Conservation (phyloP, 2,888 invertebrate genomes). For the Sericinus montela region DNA sequence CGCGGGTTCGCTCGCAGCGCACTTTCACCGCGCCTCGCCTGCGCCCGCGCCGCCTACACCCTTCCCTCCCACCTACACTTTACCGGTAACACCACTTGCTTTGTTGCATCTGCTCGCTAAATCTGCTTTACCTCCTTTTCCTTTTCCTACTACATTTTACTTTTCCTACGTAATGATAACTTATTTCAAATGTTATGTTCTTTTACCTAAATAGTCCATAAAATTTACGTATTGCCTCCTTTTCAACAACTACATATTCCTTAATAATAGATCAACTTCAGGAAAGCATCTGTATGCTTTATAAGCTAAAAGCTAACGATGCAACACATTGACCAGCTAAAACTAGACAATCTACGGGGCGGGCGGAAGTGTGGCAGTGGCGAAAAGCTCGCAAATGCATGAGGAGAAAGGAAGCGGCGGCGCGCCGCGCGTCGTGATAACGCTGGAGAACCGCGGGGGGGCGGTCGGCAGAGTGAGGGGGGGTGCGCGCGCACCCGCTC, state of each 20-base stretch:
- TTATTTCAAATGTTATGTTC: too few relatives aligned
- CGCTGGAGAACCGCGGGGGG: slow-evolving; percentile 55
- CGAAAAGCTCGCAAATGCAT: slow-evolving; percentile 77
- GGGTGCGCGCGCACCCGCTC: slow-evolving; percentile 67
- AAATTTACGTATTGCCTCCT: too few relatives aligned
- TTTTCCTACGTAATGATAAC: too few relatives aligned
- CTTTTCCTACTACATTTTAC: too few relatives aligned
- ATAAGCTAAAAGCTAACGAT: slow-evolving; percentile 36
- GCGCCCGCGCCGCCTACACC: slow-evolving; percentile 44
- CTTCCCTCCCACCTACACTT: slow-evolving; percentile 46
- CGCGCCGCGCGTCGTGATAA: slow-evolving; percentile 73
- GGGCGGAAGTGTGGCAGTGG: slow-evolving; percentile 76
- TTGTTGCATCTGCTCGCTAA: slow-evolving; percentile 4
- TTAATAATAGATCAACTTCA: too few relatives aligned
- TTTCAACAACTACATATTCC: too few relatives aligned
- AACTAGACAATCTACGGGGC: slow-evolving; percentile 63
- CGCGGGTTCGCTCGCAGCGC: slow-evolving; percentile 59
- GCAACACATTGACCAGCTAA: slow-evolving; percentile 61
- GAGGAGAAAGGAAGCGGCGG: slow-evolving; percentile 77
- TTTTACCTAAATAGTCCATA: too few relatives aligned
- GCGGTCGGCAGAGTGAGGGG: slow-evolving; percentile 46
- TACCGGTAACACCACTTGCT: slow-evolving; percentile 12
- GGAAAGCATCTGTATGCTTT: not conserved
- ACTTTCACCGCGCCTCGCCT: slow-evolving; percentile 70
- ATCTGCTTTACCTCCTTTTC: not conserved